Base-by-base conservation (phyloP, 2,113 vertebrate genomes). In the Dryoscopus gambensis region DNA sequence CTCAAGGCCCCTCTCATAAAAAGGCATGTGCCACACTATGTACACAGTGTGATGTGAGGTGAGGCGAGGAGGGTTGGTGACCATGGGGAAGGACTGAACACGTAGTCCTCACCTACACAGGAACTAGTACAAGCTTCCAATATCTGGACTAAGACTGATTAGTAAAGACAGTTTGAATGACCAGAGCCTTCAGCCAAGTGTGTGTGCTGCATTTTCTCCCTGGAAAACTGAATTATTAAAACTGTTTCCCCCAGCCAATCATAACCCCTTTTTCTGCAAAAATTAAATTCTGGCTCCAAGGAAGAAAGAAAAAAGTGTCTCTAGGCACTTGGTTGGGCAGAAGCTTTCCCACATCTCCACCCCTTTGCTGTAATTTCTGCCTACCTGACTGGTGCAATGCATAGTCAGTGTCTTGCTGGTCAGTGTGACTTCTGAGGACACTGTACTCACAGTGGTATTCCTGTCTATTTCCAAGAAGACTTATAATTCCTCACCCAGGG, bases 21-120 rank as follows among this genome's bases (percentile, higher is more conserved):
- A 98, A 98, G 97, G 98, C 98, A 92, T 71, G 75, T 90, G 92
- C 68, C 78, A 21, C 75, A 24, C 21, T 27, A 8, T 68, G 64
- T 73, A 62, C 33, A 47, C n/a, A 42, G 21, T 5, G 20, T 22
- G 35, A 74, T 31, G 27, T 59, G 30, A 56, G 37, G 20, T 22
- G 35, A 74, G 33, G 27, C 55, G 30, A 56, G 37, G 7, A 91
- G 33, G 14, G 8, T 3, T n/a, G 46, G n/a, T 53, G 33, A 65
- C 64, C 42, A 30, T 5, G 77, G 28, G 11, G 28, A 15, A 67
- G 88, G 20, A 49, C 11, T 13, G 62, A 93, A 62, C 4, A 57
- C 11, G 3, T 37, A 46, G 23, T 90, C 13, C 13, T 79, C 18
- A 46, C n/a, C 25, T 33, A 31, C 47, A 65, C 5, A 69, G 65